These are phyloP conservation scores for Borostomias antarcticus DNA, from an alignment of 2,797 vertebrate species.

Conservation along the genomic window DNA sequence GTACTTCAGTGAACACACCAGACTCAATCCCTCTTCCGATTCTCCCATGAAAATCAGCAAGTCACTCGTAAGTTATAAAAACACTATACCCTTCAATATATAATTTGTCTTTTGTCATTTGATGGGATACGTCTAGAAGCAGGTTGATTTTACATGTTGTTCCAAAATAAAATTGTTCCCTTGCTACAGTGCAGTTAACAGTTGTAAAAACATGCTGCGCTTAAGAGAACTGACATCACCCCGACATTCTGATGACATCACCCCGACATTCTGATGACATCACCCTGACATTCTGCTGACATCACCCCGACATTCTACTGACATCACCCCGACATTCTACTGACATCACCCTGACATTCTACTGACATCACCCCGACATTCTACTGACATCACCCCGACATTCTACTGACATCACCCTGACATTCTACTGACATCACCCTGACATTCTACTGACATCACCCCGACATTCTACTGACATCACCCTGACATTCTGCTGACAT, in stretches of 20 bases:
- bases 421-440: too few relatives aligned
- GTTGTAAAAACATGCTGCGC: background rate
- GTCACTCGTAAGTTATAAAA: background rate
- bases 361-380: too few relatives aligned
- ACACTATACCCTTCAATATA: background rate
- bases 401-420: too few relatives aligned
- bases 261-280: too few relatives aligned
- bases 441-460: too few relatives aligned
- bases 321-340: too few relatives aligned
- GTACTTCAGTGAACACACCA: background rate
- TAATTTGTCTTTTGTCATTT: background rate
- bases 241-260: background rate
- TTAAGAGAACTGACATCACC: background rate
- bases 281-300: too few relatives aligned
- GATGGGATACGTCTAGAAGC: background rate
- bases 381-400: too few relatives aligned
- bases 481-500: too few relatives aligned
- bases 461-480: too few relatives aligned
- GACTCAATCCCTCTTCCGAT: background rate
- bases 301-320: too few relatives aligned
- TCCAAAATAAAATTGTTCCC: background rate
- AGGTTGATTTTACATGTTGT: background rate
- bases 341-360: too few relatives aligned
- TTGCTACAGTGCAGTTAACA: background rate
- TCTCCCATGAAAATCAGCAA: background rate